Conservation (phyloP, 2,797 vertebrate species). For the Heteromormyrus szaboi region DNA sequence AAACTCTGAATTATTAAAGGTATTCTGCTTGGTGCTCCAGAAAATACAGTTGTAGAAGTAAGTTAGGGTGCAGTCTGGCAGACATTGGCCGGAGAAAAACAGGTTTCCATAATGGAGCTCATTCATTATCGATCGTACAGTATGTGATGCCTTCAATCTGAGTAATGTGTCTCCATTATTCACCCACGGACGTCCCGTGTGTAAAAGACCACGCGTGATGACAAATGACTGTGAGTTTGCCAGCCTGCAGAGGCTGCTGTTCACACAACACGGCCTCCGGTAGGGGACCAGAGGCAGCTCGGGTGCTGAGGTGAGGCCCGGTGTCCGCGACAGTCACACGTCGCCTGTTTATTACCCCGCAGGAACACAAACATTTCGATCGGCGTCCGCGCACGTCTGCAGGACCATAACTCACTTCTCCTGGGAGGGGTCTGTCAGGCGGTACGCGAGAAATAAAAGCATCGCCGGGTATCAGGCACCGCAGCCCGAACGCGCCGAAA, state of each 20-base stretch:
- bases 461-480: conserved; percentile 38
- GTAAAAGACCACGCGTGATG: conserved; percentile 1
- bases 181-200: conserved; percentile 4
- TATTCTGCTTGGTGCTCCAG: not conserved
- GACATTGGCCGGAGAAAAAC: not conserved
- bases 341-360: conserved; percentile 50
- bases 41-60: not conserved
- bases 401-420: conserved; percentile 50
- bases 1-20: conserved; percentile 6
- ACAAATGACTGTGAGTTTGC: not conserved
- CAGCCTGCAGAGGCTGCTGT: not conserved
- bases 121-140: conserved; percentile 1
- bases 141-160: conserved; percentile 2
- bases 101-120: conserved; percentile 7
- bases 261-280: not conserved
- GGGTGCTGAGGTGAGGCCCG: not conserved
- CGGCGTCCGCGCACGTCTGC: conserved; percentile 52
- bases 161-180: conserved; percentile 3
- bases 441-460: conserved; percentile 34
- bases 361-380: conserved; percentile 45
- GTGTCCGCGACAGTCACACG: conserved; percentile 30
- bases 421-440: conserved; percentile 17
- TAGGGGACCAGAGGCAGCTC: not conserved
- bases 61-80: not conserved
- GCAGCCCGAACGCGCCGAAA: conserved; percentile 43